These are phyloP conservation scores for Ridgeia piscesae DNA, from an alignment of 1,140 invertebrate genomes.

Conservation along the genomic window DNA sequence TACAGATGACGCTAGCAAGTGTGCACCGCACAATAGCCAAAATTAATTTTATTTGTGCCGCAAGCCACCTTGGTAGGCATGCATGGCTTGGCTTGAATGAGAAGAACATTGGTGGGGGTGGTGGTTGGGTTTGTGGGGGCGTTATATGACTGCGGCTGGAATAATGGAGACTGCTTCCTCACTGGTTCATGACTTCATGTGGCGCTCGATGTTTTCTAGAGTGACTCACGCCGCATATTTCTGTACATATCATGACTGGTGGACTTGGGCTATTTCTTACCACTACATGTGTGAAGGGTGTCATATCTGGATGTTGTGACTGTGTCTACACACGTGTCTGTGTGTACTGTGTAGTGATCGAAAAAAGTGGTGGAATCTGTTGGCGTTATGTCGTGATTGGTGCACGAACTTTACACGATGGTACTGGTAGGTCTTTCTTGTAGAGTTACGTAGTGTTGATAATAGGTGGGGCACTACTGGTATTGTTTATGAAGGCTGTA, in stretches of 20 bases:
- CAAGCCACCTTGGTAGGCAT: background rate
- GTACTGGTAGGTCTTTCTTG: background rate
- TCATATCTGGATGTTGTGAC: background rate
- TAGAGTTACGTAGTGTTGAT: background rate
- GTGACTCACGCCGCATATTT: background rate
- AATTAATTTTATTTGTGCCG: background rate
- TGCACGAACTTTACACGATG: background rate
- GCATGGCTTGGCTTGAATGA: background rate
- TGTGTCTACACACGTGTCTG: background rate
- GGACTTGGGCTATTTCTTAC: background rate
- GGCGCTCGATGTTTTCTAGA: background rate
- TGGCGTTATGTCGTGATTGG: background rate
- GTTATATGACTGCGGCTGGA: background rate
- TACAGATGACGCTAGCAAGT: background rate
- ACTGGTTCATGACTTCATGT: background rate
- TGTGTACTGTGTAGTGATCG: background rate
- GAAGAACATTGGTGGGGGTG: background rate
- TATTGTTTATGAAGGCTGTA: background rate
- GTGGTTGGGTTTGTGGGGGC: background rate
- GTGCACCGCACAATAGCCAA: background rate
- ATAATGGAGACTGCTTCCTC: background rate
- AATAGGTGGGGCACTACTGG: background rate
- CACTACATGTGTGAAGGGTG: background rate
- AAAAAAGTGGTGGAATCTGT: background rate
- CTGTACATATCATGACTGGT: background rate